Evolutionary conservation across 1,140 invertebrate genomes (phyloP), one percentile per base, ranked within the genome.

Genomic region (silkworm (Bombyx mori)): DNA sequence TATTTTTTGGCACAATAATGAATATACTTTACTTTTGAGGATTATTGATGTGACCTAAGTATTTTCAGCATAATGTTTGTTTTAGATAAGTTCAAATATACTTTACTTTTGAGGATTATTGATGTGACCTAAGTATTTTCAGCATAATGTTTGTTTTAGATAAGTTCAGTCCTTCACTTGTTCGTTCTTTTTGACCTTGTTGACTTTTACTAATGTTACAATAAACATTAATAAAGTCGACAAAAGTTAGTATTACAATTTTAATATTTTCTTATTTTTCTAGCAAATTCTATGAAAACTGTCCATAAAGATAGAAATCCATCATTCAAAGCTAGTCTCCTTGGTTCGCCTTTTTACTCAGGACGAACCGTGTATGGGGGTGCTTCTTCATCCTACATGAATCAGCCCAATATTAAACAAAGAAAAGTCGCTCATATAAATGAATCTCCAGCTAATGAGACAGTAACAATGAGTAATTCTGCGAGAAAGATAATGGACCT

Each of bases 301-400:
- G 22, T 64, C 35, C 80, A 83, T 0, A 65, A 89, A 63, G 89
- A 89, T 66, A 85, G 84, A 57, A 88, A 88, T 57, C 81, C 83
- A 62, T 90, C 91, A 53, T 92, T 92, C 64, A 91, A 91, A 65
- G 82, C 88, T 9, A 66, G 59, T 54, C 64, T 77, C 18, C 55
- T 77, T 42, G 69, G 69, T 18, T 92, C 95, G 8, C 92, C 95
- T 44, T 97, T 96, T 79, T 97, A 97, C 76, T 89, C 89, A 63
- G 94, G 94, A n/a, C 91, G 90, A 64, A 96, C 93, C 3, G 92
- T 90, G 49, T 97, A 93, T 83, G 95, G 95, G 42, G 95, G 95
- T 50, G 91, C 93, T 45, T 91, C 93, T 47, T 90, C 91, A 2
- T 90, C 92, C 56, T 89, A 88, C 56, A 85, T 83, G 58, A 88